phyloP scores from a whole-genome alignment of 64 coral and sea anemone species.

The Actinia tenebrosa region DNA sequence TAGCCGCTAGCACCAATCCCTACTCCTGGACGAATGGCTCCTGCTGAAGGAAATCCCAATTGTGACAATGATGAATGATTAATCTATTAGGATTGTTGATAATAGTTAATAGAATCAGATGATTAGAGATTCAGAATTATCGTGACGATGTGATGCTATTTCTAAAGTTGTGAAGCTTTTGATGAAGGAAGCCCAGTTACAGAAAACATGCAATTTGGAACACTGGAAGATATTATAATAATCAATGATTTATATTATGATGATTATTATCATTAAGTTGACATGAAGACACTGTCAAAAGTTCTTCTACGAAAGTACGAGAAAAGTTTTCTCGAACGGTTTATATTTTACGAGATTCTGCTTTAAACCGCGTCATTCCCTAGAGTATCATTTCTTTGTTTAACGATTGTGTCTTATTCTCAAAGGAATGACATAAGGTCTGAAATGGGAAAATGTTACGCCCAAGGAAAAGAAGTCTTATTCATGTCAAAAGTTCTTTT shows the following conservation, averaged over 20 bases:
- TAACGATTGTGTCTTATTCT: too few relatives aligned
- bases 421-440: too few relatives aligned
- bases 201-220: not conserved
- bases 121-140: not conserved
- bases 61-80: not conserved
- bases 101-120: not conserved
- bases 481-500: too few relatives aligned
- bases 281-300: constrained; percentile 2
- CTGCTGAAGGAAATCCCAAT: not conserved
- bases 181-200: not conserved
- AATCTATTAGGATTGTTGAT: not conserved
- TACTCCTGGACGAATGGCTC: constrained; percentile 6
- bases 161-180: not conserved
- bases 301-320: not conserved
- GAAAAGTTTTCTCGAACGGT: too few relatives aligned
- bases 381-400: too few relatives aligned
- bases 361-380: too few relatives aligned
- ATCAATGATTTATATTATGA: not conserved
- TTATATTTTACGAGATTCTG: too few relatives aligned
- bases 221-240: not conserved
- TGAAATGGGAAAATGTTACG: too few relatives aligned
- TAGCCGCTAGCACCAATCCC: not conserved
- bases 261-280: not conserved
- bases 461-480: too few relatives aligned
- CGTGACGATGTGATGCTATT: not conserved